Base-by-base conservation (phyloP, 1,140 invertebrate genomes). In the Metaphire vulgaris region DNA sequence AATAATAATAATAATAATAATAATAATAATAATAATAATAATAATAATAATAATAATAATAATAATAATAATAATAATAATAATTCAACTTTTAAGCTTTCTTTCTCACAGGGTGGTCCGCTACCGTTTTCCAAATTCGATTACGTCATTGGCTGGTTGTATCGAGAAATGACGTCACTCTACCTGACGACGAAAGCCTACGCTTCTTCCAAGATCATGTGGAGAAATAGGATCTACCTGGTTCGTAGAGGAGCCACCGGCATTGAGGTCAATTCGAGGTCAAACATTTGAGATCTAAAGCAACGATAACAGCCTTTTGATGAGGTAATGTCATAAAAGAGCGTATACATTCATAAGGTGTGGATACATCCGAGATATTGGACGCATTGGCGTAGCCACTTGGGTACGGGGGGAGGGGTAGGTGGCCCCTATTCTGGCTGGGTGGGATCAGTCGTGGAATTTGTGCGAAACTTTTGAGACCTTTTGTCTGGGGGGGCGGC, bases 61-160 rank as follows among this genome's bases (percentile, higher is more conserved):
- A 65, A 15, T 65, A 15, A 65, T 65, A 14, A 14, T 26, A 15
- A 65, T 65, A 26, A 65, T 65, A 14, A 14, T 14, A 65, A 65
- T 15, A 65, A 15, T 14, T 26, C 56, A 65, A 65, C 26, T 65
- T 14, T 15, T 65, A 65, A 65, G 26, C 26, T 65, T 65, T 14
- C 73, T 87, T 86, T 76, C 67, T 86, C 85, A 71, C 91, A 98
- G 89, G 96, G 97, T 86, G 94, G 94, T 2, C 90, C 93, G 41
- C 87, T 97, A 72, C 92, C 96, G n/a, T 98, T 99, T 87, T 95
- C 92, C 81, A 95, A 97, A 88, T 91, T 95, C 81, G 93, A 98
- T 84, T 99, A 96, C 86, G 90, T 98, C 1, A 89, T 96, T 68
- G 94, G 92, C n/a, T 99, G 98, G 98, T 85, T 97, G 73, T 92